Evolutionary conservation across 2,797 vertebrate species (phyloP).

Genomic region (Protosalanx chinensis): DNA sequence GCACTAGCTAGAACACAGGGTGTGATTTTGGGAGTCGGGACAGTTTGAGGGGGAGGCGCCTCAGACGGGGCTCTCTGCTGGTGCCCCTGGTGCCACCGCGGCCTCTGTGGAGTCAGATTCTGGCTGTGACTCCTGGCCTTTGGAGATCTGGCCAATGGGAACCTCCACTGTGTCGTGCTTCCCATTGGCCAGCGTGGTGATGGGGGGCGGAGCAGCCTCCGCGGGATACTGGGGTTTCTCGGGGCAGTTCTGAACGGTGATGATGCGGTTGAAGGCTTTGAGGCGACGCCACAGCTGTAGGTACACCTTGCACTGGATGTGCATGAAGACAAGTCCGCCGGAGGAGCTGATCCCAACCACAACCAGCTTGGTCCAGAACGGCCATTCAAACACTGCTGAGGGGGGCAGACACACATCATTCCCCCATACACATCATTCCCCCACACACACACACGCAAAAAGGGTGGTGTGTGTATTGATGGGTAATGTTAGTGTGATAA

Average conservation of each 20-base stretch:
- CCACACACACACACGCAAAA: background rate
- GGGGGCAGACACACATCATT: background rate
- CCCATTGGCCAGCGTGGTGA: conserved; percentile 58
- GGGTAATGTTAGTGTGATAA: conserved; percentile 27
- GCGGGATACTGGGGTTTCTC: conserved; percentile 69
- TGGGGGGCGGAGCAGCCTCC: conserved; percentile 27
- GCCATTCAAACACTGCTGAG: conserved; percentile 92
- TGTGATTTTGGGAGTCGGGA: background rate
- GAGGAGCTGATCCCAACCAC: conserved; percentile 91
- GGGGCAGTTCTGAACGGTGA: conserved; percentile 97
- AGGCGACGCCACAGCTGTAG: conserved; percentile 93
- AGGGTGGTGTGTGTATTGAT: conserved; percentile 9
- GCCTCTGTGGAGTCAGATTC: conserved; percentile 63
- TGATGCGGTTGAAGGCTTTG: conserved; percentile 97
- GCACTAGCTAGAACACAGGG: background rate
- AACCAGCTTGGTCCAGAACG: conserved; percentile 96
- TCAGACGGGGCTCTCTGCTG: conserved; percentile 66
- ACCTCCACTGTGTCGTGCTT: conserved; percentile 72
- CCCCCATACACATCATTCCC: background rate
- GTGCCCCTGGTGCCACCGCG: conserved; percentile 59
- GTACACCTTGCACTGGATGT: conserved; percentile 95
- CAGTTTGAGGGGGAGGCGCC: background rate
- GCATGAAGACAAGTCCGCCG: conserved; percentile 95
- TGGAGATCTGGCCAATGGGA: conserved; percentile 69
- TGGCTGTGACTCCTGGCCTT: conserved; percentile 56